Conservation (phyloP, 2,113 vertebrate genomes). For the Acrocephalus arundinaceus region DNA sequence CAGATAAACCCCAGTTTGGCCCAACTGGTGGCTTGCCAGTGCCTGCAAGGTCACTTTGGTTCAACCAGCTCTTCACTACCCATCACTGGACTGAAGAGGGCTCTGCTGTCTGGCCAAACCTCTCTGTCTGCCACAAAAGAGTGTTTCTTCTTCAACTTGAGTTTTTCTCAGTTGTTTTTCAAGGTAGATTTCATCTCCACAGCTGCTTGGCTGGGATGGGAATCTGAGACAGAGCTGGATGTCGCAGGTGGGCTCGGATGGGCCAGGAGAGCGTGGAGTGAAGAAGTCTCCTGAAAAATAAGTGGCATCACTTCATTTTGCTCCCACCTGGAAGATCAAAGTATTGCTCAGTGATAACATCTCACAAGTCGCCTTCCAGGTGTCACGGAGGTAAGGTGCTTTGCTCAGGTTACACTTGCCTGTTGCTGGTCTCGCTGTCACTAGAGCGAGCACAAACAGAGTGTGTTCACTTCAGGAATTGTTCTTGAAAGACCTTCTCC, state of each 20-base stretch:
- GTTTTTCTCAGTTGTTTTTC: background rate
- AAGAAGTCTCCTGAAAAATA: background rate
- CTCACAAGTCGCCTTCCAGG: background rate
- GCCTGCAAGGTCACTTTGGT: background rate
- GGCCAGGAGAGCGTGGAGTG: background rate
- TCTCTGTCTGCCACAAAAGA: background rate
- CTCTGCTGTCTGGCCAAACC: conserved; percentile 53
- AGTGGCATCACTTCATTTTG: background rate
- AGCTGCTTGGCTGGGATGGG: background rate
- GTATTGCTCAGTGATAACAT: background rate
- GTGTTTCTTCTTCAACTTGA: background rate
- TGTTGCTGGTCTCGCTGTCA: background rate
- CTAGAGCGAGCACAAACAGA: background rate
- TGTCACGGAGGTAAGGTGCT: background rate
- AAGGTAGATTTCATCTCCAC: background rate
- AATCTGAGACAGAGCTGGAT: background rate
- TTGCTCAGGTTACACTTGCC: background rate
- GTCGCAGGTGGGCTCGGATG: background rate
- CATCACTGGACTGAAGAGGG: conserved; percentile 49
- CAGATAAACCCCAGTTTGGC: conserved; percentile 15
- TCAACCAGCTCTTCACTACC: conserved; percentile 31
- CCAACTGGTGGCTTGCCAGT: background rate
- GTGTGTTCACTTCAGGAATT: accelerated
- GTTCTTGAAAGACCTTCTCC: background rate
- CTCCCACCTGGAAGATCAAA: conserved; percentile 46